Conservation (phyloP, 2,888 invertebrate genomes). For the Ormyrus nitidulus region DNA sequence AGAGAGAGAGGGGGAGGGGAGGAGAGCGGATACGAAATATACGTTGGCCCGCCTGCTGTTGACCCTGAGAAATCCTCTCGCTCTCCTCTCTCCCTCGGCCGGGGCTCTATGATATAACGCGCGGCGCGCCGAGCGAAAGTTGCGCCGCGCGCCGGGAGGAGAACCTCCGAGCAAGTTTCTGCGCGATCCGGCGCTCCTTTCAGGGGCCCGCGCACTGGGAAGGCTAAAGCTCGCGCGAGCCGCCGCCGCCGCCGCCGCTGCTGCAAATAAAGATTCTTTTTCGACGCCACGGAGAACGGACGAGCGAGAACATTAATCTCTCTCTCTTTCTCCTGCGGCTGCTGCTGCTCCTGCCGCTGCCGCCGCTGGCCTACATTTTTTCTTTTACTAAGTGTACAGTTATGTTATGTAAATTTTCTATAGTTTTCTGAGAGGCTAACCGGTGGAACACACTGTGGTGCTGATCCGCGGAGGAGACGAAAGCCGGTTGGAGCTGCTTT, state of each 20-base stretch:
- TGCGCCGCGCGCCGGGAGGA: neutral
- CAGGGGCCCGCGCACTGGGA: too few relatives aligned
- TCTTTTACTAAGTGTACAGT: slow-evolving; percentile 43
- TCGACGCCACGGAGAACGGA: neutral
- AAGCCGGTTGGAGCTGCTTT: too few relatives aligned
- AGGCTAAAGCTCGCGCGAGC: too few relatives aligned
- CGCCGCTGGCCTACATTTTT: slow-evolving; percentile 49
- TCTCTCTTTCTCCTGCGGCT: neutral
- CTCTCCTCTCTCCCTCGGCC: slow-evolving; percentile 18
- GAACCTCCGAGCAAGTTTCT: too few relatives aligned
- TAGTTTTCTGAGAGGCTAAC: too few relatives aligned
- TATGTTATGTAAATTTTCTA: slow-evolving; percentile 51
- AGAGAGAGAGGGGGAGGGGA: slow-evolving; percentile 15
- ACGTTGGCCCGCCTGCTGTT: slow-evolving; percentile 56
- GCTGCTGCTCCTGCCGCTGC: slow-evolving; percentile 2
- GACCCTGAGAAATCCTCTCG: slow-evolving; percentile 64
- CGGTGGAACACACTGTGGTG: too few relatives aligned
- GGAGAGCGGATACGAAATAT: slow-evolving; percentile 46
- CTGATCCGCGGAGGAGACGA: too few relatives aligned
- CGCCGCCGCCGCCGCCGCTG: too few relatives aligned
- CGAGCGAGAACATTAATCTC: slow-evolving; percentile 29
- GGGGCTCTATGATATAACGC: slow-evolving; percentile 60
- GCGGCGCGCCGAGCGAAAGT: slow-evolving; percentile 56
- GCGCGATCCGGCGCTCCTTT: too few relatives aligned
- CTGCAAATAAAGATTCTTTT: slow-evolving; percentile 27